A percentile compares a stretch with the other conserved stretches of the same genome.
Evolutionary conservation across 1,140 invertebrate genomes (phyloP).

Genomic region (Sycophila sp.): DNA sequence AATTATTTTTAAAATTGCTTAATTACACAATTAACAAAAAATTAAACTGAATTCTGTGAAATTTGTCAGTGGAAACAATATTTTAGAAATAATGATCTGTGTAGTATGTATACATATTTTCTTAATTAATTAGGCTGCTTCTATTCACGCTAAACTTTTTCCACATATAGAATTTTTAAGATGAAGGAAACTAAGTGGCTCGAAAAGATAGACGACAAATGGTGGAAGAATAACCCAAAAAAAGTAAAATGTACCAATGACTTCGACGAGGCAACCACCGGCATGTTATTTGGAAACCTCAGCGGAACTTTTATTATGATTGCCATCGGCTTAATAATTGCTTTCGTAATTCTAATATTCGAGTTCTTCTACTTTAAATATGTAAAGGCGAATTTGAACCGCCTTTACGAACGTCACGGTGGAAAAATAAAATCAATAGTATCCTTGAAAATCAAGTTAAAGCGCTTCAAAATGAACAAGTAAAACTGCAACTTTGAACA

Average conservation of each 20-base stretch:
- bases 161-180: conserved; percentile 89
- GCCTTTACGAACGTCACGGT: too few relatives aligned
- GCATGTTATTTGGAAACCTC: conserved; percentile 96
- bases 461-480: too few relatives aligned
- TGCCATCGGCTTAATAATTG: conserved; percentile 90
- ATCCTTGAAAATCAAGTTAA: too few relatives aligned
- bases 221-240: conserved; percentile 91
- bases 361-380: conserved; percentile 13
- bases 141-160: too few relatives aligned
- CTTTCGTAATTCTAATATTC: conserved; percentile 80
- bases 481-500: too few relatives aligned
- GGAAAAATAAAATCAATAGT: too few relatives aligned
- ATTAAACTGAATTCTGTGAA: too few relatives aligned
- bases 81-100: too few relatives aligned
- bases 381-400: background rate
- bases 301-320: conserved; percentile 97
- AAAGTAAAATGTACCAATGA: conserved; percentile 85
- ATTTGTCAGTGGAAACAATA: too few relatives aligned
- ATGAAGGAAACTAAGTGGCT: conserved; percentile 90
- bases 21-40: background rate
- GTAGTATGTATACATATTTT: too few relatives aligned
- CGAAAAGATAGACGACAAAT: conserved; percentile 92
- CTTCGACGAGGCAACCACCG: conserved; percentile 90
- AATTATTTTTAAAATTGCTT: background rate
- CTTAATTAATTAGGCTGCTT: too few relatives aligned